Base-by-base conservation (phyloP, 2,797 vertebrate genomes). In the Alca torda region DNA sequence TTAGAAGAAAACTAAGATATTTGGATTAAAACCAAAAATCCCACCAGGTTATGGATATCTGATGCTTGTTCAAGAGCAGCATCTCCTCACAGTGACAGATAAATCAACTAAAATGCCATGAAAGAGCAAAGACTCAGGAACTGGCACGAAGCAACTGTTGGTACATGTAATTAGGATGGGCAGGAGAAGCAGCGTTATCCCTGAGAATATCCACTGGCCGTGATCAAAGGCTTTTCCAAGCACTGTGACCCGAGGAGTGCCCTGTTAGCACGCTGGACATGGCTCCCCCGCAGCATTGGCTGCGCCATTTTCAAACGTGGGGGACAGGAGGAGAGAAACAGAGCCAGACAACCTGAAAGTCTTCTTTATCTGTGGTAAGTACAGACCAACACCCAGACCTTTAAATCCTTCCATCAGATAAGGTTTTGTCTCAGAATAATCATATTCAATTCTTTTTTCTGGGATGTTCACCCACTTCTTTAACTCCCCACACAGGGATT, bases 231-330 rank as follows among this genome's bases (percentile, higher is more conserved):
- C 30, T 70, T 41, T 48, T 35, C 48, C 51, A 26, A 37, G 45
- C 3, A 0, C 51, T 19, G 45, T 7, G 41, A 31, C 17, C 5
- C 59, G 9, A 2, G 1, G 4, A 2, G 24, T 33, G 43, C 16
- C 54, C 43, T 10, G 51, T 9, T 21, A 26, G 26, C 6, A 6
- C 0, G 3, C 7, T 5, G 61, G 53, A 54, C 39, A 10, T 0
- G 5, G 39, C 20, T 23, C 10, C 11, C 16, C 25, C 4, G 13
- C 16, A 17, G 9, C 19, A 3, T 3, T 10, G 12, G 26, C 35
- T 31, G 20, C n/a, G 12, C 19, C 4, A 0, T 26, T 63, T 23
- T 14, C 57, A 70, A 16, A 28, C 0, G 0, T 10, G 4, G 11
- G 12, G 31, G 10, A 61, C 26, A 57, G 37, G 25, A 54, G 11